phyloP scores from a whole-genome alignment of 2,113 vertebrate species.

The Panthera uncia region DNA sequence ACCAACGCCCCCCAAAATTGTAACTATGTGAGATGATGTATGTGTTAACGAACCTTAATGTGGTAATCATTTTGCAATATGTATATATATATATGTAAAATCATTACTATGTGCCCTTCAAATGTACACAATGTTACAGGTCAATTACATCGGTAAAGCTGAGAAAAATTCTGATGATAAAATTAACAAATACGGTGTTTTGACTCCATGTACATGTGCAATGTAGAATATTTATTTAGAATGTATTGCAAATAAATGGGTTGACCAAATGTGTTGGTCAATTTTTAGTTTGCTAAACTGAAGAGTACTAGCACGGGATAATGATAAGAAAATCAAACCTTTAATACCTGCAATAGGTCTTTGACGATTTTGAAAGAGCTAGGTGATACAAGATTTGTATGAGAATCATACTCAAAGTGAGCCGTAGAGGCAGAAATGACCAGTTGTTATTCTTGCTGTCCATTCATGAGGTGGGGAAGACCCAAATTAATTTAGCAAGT shows the following conservation, averaged over 20 bases:
- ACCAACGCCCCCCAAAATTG: background rate
- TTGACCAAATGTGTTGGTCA: background rate
- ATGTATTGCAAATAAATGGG: background rate
- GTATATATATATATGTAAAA: background rate
- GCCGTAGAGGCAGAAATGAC: no score
- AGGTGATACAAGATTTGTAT: background rate
- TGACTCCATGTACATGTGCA: background rate
- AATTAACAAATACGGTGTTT: background rate
- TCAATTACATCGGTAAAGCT: background rate
- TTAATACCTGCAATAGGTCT: background rate
- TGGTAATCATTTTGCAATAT: background rate
- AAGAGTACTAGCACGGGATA: background rate
- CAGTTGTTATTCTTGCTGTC: background rate
- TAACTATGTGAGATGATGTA: background rate
- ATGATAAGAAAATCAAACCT: background rate
- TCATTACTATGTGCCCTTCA: background rate
- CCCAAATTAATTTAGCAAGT: background rate
- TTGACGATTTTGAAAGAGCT: background rate
- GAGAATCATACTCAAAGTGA: background rate
- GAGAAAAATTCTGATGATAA: background rate
- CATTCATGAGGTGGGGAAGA: background rate
- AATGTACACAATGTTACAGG: background rate
- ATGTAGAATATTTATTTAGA: background rate
- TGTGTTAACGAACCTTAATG: background rate
- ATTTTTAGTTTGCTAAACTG: background rate